Evolutionary conservation across 2,797 vertebrate genomes (phyloP), one percentile per base, ranked within the genome.

Genomic region (Myripristis jacobus): DNA sequence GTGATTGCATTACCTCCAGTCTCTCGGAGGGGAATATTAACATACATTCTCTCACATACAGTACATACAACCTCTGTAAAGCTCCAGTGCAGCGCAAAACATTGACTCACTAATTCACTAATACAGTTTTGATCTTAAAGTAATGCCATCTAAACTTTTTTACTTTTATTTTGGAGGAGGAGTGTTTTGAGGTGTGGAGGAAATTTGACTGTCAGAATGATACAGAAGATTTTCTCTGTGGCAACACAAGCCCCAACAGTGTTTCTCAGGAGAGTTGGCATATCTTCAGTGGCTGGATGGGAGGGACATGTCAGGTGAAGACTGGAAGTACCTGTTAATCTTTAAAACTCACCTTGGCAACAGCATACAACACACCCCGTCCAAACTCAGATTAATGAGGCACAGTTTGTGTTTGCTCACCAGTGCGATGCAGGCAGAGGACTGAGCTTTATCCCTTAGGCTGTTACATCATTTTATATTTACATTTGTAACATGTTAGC

Each of bases 1-100:
- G 43, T 85, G 89, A 92, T 81, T 91, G 80, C 83, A 90, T 91
- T 92, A 89, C 83, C 66, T 82, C 76, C 57, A 81, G 67, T 44
- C 60, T 73, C 59, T 55, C 51, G 47, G 51, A 73, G 19, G 55
- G 72, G 68, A 65, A 53, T 9, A 55, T 61, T 18, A 21, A 75
- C 67, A 56, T 16, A 66, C 50, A 71, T 67, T 50, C 29, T 54
- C 51, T 24, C 50, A 81, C 77, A 61, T 63, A 50, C 46, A 76
- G 69, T 6, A 3, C 36, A 38, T 16, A 43, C 12, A 36, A 64
- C 55, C 16, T 66, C 61, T 55, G 60, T 27, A 18, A n/a, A 11
- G 59, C 3, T 53, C 6, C 41, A 36, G 7, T 43, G 41, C 41
- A 15, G 15, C 16, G 41, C 13, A 7, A n/a, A 55, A 34, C 3